Evolutionary conservation across 2,888 invertebrate genomes (phyloP), one percentile per base, ranked within the genome.

Genomic region (Coleophora deauratella): DNA sequence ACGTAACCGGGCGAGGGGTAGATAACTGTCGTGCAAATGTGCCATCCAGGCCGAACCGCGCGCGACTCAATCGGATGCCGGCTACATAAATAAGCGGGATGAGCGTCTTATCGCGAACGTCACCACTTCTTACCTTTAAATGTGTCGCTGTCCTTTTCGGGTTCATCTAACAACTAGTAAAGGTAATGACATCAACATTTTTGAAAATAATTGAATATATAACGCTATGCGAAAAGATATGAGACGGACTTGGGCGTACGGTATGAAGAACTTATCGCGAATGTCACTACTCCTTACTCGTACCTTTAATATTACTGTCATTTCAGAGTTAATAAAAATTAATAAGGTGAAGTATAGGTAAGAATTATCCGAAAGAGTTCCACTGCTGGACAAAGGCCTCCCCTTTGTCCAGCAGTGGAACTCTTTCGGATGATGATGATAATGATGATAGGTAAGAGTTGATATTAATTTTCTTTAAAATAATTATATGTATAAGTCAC

Each of bases 1-100:
- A 82, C 73, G 74, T 72, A 70, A 65, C 63, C 61, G 55, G 21
- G 21, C 57, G 62, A 59, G 70, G 84, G 84, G 84, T 81, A 84
- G 84, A 84, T 84, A 85, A 76, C 71, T 69, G 59, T 66, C 62
- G 62, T 63, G 68, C 70, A 71, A 72, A 73, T 72, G 79, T 72
- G 67, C 62, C 71, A 72, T 68, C 62, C 55, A 58, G 54, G 58
- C 54, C 61, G 61, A 66, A 60, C 72, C 34, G 33, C 37, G 15
- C 15, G 12, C 37, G 38, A 77, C 80, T 81, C 82, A 80, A 80
- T 84, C 78, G 84, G 80, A 81, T 65, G 78, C 67, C 63, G 53
- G 76, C 73, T 77, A 79, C 82, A 82, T 84, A 85, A 82, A 84
- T 81, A 84, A 79, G 72, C 66, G 71, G 73, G 71, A 74, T 79